Evolutionary conservation across 1,140 invertebrate species (phyloP).

Genomic region (Tribolium castaneum): DNA sequence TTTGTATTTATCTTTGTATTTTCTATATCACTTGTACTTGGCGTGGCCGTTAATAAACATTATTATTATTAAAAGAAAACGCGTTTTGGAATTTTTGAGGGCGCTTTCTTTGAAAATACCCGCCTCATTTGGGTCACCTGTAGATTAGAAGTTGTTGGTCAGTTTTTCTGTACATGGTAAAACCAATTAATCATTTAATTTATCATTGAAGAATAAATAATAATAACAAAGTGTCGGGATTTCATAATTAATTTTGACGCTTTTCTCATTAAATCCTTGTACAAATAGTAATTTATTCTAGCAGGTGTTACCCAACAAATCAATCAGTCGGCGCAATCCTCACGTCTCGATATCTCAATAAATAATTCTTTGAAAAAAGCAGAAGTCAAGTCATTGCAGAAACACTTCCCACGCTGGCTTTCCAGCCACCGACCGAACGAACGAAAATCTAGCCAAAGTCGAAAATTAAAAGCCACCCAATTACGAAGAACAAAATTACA

Average conservation of each 20-base stretch:
- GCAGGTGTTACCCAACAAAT: neutral
- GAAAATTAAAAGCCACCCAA: slow-evolving; percentile 21
- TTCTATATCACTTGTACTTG: no score
- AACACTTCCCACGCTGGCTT: neutral
- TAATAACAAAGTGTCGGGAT: neutral
- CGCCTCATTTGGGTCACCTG: no score
- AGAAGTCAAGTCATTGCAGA: neutral
- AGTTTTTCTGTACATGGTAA: neutral
- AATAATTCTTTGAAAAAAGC: neutral
- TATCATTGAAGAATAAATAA: neutral
- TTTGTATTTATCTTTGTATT: no score
- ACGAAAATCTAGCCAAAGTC: neutral
- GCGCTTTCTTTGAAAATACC: no score
- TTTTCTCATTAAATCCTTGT: neutral
- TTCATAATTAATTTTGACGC: neutral
- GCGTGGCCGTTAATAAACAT: no score
- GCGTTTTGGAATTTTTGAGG: no score
- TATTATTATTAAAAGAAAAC: no score
- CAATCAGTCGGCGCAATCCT: neutral
- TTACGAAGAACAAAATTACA: slow-evolving; percentile 33
- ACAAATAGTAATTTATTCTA: neutral
- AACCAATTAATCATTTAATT: neutral
- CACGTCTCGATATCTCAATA: neutral
- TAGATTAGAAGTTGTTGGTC: neutral
- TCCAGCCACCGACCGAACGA: neutral